Conservation (phyloP, 2,113 vertebrate genomes). For the Naja naja region DNA sequence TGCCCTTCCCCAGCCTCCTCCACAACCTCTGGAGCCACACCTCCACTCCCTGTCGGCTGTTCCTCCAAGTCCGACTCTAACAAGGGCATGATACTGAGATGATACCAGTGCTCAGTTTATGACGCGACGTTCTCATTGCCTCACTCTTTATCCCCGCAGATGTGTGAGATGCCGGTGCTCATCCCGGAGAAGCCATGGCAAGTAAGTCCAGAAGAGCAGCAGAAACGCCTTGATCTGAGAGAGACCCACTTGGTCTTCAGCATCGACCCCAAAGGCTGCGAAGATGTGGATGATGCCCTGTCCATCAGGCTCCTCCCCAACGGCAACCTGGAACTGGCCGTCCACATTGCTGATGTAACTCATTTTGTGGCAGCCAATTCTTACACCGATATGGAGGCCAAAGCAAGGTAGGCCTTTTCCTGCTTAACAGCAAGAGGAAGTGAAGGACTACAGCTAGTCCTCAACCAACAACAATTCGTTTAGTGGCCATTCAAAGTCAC, state of each 20-base stretch:
- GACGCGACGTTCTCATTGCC: neutral
- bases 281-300: conserved; percentile 92
- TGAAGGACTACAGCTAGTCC: neutral
- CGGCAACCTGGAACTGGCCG: conserved; percentile 84
- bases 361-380: conserved; percentile 86
- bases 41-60: no score
- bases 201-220: conserved; percentile 65
- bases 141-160: conserved; percentile 66
- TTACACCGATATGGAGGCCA: conserved; percentile 86
- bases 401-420: conserved; percentile 72
- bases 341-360: conserved; percentile 95
- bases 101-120: no score
- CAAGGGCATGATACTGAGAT: no score
- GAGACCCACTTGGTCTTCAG: conserved; percentile 88
- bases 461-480: no score
- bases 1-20: no score
- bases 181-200: conserved; percentile 81
- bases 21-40: no score
- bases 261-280: conserved; percentile 90
- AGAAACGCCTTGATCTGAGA: conserved; percentile 70
- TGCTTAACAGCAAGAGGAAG: neutral
- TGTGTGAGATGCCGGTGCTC: conserved; percentile 86
- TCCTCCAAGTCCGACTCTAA: no score
- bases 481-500: no score
- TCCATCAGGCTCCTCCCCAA: conserved; percentile 75